Percentiles rank a stretch among this genome's conserved stretches.
Conservation (phyloP, 1,140 invertebrate genomes). For the Brachionus asplanchnoidis region DNA sequence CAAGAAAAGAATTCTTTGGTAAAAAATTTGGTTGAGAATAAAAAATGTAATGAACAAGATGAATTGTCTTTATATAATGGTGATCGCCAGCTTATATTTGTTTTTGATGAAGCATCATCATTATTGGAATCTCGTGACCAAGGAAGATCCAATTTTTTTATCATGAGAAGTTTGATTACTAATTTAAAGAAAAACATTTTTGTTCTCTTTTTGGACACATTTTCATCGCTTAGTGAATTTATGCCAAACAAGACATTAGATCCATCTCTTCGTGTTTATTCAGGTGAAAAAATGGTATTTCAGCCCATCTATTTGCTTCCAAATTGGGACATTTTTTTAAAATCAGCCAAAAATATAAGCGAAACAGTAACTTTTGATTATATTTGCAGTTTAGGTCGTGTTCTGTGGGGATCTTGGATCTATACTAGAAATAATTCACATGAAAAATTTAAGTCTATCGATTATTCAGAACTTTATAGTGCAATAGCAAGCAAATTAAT, state of each 20-base stretch:
- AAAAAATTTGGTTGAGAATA: background rate
- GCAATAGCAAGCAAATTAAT: background rate
- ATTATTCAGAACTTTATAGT: background rate
- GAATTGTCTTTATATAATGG: background rate
- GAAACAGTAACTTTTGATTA: background rate
- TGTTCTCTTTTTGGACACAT: slow-evolving; percentile 11
- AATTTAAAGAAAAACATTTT: background rate
- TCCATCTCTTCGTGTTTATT: background rate
- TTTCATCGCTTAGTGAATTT: background rate
- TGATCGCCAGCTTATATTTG: background rate
- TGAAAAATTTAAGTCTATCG: background rate
- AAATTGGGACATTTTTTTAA: slow-evolving; percentile 5
- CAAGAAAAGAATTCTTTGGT: background rate
- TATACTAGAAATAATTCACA: background rate
- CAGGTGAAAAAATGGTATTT: background rate
- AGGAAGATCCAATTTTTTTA: background rate
- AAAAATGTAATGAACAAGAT: background rate
- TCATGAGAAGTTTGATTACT: background rate
- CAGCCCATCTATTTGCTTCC: background rate
- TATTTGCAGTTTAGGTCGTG: background rate
- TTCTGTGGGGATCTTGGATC: slow-evolving; percentile 1
- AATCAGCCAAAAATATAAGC: background rate
- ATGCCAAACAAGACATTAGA: background rate
- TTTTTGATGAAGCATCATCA: background rate
- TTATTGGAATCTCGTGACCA: background rate